Base-by-base conservation (phyloP, 2,113 vertebrate species). In the Phaethon lepturus region DNA sequence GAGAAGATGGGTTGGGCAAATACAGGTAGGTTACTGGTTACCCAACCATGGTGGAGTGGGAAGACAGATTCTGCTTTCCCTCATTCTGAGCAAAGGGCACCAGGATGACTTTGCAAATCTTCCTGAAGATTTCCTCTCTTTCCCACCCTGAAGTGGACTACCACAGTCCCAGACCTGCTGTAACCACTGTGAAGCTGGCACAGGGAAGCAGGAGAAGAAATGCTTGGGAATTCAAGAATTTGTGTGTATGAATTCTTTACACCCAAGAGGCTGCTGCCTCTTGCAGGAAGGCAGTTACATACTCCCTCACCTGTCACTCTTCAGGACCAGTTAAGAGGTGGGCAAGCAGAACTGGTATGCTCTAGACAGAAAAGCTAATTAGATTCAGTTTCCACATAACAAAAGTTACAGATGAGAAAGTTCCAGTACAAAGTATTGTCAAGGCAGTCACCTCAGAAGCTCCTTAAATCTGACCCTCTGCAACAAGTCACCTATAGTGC, bases 21-120 rank as follows among this genome's bases (percentile, higher is more conserved):
- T 13, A 38, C 13, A 63, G 17, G 20, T 24, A 35, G 5, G 17
- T 45, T 38, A 47, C 17, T 72, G 38, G 24, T 35, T 60, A 29
- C 15, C 10, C 3, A 3, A 14, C 4, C 1, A 0, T 10, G 8
- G 5, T 7, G 56, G 38, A 50, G 11, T 19, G 11, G 17, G 11
- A 73, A 55, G 62, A 22, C 23, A 86, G 14, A 73, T 3, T 42
- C 12, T 19, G 7, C 15, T 63, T 67, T 55, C 35, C 8, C 10
- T 66, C 20, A 47, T 38, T 62, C 16, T 49, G 13, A 69, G 23
- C 0, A 2, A 87, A 33, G 17, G 20, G 28, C 28, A 33, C 10
- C 20, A 26, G 11, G 17, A 33, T 25, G 23, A 33, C 35, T 86
- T 77, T 55, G 47, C 19, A 79, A 44, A n/a, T 20, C 31, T 49